Evolutionary conservation across 2,113 vertebrate genomes (phyloP), one percentile per base, ranked within the genome.

Genomic region (Heterochromis multidens): DNA sequence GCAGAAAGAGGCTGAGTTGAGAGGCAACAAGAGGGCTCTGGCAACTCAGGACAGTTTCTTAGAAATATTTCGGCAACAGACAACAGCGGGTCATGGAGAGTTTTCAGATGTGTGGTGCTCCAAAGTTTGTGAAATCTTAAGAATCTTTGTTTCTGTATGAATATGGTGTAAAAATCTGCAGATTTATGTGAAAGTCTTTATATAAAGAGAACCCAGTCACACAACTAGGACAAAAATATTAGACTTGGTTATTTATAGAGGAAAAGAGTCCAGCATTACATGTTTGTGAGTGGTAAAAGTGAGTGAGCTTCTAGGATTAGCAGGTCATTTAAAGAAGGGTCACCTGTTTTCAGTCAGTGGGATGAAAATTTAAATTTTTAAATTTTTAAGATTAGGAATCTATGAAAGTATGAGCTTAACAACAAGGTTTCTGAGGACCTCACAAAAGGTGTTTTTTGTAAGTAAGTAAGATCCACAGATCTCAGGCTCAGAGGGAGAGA

Each of bases 11-110:
- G 79, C 33, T 1, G 23, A 84, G 88, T 90, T n/a, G 16, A 87
- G 72, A 80, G 89, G 79, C 74, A 84, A 84, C n/a, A n/a, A 40
- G 78, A 85, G 81, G 70, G 59, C 88, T 49, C 40, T 6, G 57
- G 57, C 27, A 83, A 29, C 85, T 58, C 79, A n/a, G 86, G 88
- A 85, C 79, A 29, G 63, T 60, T 76, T 65, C 81, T 78, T 57
- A 54, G 61, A 89, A 78, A 65, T 23, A 79, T 84, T 76, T 60
- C 46, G 37, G 17, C 67, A 52, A 54, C 70, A 74, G 54, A 74
- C 46, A 74, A 33, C 19, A 74, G 25, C 1, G 17, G 43, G 67
- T 72, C 67, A 52, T 52, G 25, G 43, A 72, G 43, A 31, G 17
- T 72, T 72, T 72, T 72, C 67, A 72, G 17, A 31, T 52, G 14